Conservation (phyloP, 2,113 vertebrate genomes). For the Tyrannus savana region DNA sequence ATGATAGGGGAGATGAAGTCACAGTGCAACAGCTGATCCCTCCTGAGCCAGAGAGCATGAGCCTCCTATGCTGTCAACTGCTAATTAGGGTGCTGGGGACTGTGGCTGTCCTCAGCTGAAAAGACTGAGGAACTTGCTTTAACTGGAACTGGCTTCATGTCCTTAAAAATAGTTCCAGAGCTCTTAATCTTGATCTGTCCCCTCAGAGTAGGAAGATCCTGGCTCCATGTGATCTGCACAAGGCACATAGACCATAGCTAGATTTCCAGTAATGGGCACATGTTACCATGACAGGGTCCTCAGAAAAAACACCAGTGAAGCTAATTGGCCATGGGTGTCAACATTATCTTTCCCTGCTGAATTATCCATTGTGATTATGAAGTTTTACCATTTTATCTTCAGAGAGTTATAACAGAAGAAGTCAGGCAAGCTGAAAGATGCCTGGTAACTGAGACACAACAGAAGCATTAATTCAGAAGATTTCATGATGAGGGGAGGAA, state of each 20-base stretch:
- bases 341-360: neutral
- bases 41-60: neutral
- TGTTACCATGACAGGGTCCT: rapidly evolving
- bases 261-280: neutral
- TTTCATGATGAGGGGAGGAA: neutral
- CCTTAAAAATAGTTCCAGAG: neutral
- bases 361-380: neutral
- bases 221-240: neutral
- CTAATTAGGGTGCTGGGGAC: neutral
- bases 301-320: neutral
- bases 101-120: neutral
- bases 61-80: neutral
- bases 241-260: neutral
- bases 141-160: neutral
- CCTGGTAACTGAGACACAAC: neutral
- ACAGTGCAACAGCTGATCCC: neutral
- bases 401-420: neutral
- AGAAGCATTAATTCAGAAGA: neutral
- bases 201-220: neutral
- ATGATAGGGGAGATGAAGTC: neutral
- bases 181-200: neutral
- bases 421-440: neutral
- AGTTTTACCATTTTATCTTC: neutral
- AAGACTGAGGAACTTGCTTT: neutral
- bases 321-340: neutral